These are phyloP conservation scores for Arnoldichthys spilopterus DNA, from an alignment of 2,797 vertebrate species.

Conservation along the genomic window DNA sequence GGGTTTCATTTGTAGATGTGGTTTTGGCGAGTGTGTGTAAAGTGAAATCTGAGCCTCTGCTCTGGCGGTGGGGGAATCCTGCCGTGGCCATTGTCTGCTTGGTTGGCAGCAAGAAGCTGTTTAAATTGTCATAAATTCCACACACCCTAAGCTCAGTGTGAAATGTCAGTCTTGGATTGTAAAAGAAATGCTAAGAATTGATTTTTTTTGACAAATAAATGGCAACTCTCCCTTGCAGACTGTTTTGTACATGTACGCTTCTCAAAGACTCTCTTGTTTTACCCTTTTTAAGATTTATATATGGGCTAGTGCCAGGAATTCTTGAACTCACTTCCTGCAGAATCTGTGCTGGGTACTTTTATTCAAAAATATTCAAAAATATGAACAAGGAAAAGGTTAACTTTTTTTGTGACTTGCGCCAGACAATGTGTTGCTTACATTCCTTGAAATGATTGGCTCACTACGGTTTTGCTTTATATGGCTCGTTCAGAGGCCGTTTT, in stretches of 20 bases:
- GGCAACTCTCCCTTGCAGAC: not conserved
- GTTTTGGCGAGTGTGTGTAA: slow-evolving; percentile 35
- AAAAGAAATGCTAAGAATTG: slow-evolving; percentile 16
- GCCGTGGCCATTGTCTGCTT: slow-evolving; percentile 55
- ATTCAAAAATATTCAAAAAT: not conserved
- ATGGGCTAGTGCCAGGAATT: slow-evolving; percentile 6
- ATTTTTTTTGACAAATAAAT: slow-evolving; percentile 7
- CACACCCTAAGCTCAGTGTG: slow-evolving; percentile 40
- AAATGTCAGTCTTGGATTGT: slow-evolving; percentile 26
- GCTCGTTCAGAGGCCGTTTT: slow-evolving; percentile 36
- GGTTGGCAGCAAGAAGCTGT: slow-evolving; percentile 48
- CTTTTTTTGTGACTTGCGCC: slow-evolving; percentile 24
- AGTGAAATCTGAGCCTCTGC: slow-evolving; percentile 51
- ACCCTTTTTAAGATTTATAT: not conserved
- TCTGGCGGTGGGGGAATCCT: slow-evolving; percentile 51
- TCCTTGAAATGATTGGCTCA: slow-evolving; percentile 29
- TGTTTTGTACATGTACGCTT: slow-evolving; percentile 16
- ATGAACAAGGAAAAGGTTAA: not conserved
- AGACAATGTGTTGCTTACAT: slow-evolving; percentile 3
- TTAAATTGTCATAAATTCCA: slow-evolving; percentile 54
- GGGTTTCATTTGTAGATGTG: slow-evolving; percentile 43
- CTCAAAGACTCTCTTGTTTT: not conserved
- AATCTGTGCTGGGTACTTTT: not conserved
- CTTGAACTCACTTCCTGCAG: slow-evolving; percentile 6
- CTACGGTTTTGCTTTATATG: slow-evolving; percentile 31